A percentile compares a stretch with the other conserved stretches of the same genome.
phyloP scores from a whole-genome alignment of 2,797 vertebrate genomes.

The Etheostoma perlongum region DNA sequence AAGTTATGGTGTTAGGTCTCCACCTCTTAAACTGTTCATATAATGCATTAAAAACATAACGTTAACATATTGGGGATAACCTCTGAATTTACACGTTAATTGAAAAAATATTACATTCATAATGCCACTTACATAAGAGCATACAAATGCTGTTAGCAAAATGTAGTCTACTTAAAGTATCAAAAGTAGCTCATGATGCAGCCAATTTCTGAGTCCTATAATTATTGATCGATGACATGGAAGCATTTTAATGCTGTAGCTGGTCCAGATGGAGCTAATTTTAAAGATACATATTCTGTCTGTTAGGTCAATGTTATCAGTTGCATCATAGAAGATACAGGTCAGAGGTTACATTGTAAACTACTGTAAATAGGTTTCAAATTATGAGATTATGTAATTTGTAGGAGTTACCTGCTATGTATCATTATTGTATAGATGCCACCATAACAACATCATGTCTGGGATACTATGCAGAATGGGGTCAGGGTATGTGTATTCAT shows the following conservation, averaged over 20 bases:
- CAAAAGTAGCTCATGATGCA: not conserved
- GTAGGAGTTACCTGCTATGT: not conserved
- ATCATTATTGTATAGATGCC: constrained; percentile 2
- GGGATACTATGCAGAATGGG: not conserved
- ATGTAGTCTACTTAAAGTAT: not conserved
- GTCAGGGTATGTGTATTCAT: not conserved
- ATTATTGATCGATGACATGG: not conserved
- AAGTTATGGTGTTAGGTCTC: not conserved
- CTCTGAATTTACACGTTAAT: not conserved
- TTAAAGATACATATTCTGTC: not conserved
- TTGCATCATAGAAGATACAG: not conserved
- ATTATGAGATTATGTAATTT: not conserved
- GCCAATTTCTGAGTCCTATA: not conserved
- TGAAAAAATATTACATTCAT: not conserved
- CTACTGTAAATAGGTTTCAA: not conserved
- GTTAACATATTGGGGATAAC: not conserved
- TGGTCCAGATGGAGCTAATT: not conserved
- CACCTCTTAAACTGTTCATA: not conserved
- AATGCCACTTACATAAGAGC: not conserved
- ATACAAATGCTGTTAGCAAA: not conserved
- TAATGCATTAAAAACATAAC: not conserved
- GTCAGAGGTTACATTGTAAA: not conserved
- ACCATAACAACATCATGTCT: constrained; percentile 31
- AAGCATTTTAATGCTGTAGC: not conserved
- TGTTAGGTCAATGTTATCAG: not conserved